Base-by-base conservation (phyloP, 2,797 vertebrate genomes). In the Lithobates sylvaticus region DNA sequence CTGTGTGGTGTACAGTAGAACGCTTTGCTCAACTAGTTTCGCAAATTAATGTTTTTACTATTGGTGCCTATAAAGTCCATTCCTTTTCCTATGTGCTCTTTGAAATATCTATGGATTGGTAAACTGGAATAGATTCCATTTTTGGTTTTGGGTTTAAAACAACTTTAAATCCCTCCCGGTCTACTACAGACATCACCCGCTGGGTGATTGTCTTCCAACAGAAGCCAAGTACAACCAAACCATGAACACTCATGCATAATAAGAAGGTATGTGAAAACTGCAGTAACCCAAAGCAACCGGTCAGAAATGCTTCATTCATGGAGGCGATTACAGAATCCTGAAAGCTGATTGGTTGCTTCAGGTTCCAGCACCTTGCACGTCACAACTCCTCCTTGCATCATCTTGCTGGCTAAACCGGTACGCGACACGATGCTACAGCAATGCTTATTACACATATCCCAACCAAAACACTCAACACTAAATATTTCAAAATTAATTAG, bases 181-280 rank as follows among this genome's bases (percentile, higher is more conserved):
- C 29, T 65, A 50, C 58, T 10, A 21, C 67, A 78, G 54, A 72
- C 42, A 42, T 78, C 50, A 84, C 72, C 12, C 29, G 47, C 10
- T 39, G 13, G 34, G 2, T 21, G 36, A 23, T 42, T n/a, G 21
- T 32, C 8, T 75, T 32, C 1, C 1, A 67, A 1, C 23, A 36
- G n/a, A 68, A 69, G 36, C 65, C 74, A 84, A 39, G 32, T 4
- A 5, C 1, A 67, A 18, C 72, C 82, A 77, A 36, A 54, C 39
- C 27, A 21, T 29, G 12, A 27, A 67, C 65, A 27, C 5, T 10
- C 23, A 67, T 26, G 10, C 10, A 26, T 26, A n/a, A n/a, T 65
- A 10, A 26, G 26, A 10, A 65, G 7, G 61, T n/a, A 9, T 64
- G 5, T n/a, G 44, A 8, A 50, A n/a, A 10, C 16, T 16, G 74